Conservation (phyloP, 2,113 vertebrate genomes). For the Ranitomeya imitator region DNA sequence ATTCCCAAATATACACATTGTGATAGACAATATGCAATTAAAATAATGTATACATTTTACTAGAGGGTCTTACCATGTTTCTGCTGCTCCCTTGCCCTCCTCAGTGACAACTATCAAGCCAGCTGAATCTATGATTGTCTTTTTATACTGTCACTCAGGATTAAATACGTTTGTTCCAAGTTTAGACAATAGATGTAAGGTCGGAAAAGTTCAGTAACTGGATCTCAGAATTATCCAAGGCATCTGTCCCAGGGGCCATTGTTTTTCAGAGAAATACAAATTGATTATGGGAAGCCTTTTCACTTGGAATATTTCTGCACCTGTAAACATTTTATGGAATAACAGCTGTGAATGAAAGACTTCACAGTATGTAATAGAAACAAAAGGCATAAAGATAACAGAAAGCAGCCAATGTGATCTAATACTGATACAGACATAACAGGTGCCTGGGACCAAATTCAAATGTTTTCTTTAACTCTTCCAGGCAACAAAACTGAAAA, state of each 20-base stretch:
- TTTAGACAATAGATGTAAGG: slow-evolving; percentile 74
- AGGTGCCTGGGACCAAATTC: background rate
- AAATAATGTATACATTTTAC: background rate
- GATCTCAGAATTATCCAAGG: slow-evolving; percentile 68
- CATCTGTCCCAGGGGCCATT: slow-evolving; percentile 66
- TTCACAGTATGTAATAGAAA: background rate
- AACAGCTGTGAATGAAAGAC: background rate
- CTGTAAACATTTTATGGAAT: slow-evolving; percentile 24
- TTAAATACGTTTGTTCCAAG: slow-evolving; percentile 71
- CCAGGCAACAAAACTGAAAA: background rate
- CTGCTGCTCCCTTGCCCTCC: slow-evolving; percentile 62
- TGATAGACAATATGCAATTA: background rate
- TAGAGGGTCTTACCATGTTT: slow-evolving; percentile 69
- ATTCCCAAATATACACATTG: background rate
- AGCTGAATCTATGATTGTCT: slow-evolving; percentile 62
- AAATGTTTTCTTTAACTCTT: too few species aligned
- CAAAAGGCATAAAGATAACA: background rate
- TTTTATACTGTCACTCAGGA: slow-evolving; percentile 68
- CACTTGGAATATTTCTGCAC: background rate
- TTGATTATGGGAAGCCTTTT: slow-evolving; percentile 9
- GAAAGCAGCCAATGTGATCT: slow-evolving; percentile 15
- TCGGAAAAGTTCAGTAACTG: slow-evolving; percentile 68
- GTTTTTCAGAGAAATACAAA: slow-evolving; percentile 65
- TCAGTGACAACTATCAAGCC: slow-evolving; percentile 63
- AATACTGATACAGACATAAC: background rate